Base-by-base conservation (phyloP, 2,113 vertebrate species). In the Meleagris gallopavo region DNA sequence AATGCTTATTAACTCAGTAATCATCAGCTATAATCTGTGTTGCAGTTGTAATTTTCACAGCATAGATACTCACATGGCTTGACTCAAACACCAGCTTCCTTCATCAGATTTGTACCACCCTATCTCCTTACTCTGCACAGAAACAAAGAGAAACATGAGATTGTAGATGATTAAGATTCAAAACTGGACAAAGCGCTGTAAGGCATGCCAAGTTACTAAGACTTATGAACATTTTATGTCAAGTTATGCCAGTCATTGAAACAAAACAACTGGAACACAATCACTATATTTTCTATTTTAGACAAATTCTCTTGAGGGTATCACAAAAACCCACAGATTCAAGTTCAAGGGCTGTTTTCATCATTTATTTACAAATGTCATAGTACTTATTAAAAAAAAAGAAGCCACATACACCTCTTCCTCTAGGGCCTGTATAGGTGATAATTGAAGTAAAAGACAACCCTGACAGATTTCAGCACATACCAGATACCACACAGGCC, bases 221-320 rank as follows among this genome's bases (percentile, higher is more conserved):
- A 75, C 2, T 18, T 60, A 74, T 8, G 24, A 91, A 20, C 36
- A 83, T 64, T 24, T 10, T 52, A 29, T 54, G 50, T 15, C 50
- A 29, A 15, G 15, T 71, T 61, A 41, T 30, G 9, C 36, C 40
- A 36, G 16, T 13, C 14, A 18, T 57, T 32, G 10, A 50, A 16
- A 38, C n/a, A 40, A 40, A 54, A 43, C 3, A n/a, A 54, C 25
- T 62, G 8, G 7, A 76, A 71, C 5, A 40, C 11, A 9, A 58
- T 34, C 6, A 14, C 48, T 78, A 11, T 58, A 15, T 72, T 87
- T 77, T 55, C 24, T 34, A 55, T 6, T 20, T 38, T 41, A 15
- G 11, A 22, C 5, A 45, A 48, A 41, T 8, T 13, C 8, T 55
- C 20, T 0, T 0, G 5, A 67, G 66, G 2, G 0, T 0, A n/a